Evolutionary conservation across 1,140 invertebrate species (phyloP).

Genomic region (Capitella teleta): DNA sequence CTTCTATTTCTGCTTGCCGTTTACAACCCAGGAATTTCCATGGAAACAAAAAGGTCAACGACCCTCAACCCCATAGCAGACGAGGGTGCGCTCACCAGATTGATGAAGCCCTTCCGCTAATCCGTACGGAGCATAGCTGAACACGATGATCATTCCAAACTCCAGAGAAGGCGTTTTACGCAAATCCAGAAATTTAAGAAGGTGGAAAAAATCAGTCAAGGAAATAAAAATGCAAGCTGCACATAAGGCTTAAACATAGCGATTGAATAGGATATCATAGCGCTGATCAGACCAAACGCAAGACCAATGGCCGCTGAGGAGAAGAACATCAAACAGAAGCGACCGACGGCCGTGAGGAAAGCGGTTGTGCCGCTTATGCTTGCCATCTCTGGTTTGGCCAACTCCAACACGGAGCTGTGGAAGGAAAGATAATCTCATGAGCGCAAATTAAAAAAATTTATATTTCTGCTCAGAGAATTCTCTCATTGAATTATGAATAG

Average conservation of each 20-base stretch:
- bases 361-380: slow-evolving; percentile 58
- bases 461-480: too few species aligned
- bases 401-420: slow-evolving; percentile 51
- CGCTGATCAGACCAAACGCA: slow-evolving; percentile 84
- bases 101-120: slow-evolving; percentile 92
- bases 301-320: slow-evolving; percentile 95
- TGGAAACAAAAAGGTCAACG: too few species aligned
- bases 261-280: slow-evolving; percentile 53
- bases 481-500: too few species aligned
- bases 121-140: slow-evolving; percentile 96
- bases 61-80: too few species aligned
- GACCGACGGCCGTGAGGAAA: slow-evolving; percentile 72
- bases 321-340: slow-evolving; percentile 97
- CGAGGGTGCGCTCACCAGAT: too few species aligned
- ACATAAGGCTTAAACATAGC: not conserved
- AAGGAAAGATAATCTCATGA: too few species aligned
- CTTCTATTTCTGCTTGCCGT: too few species aligned
- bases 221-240: not conserved
- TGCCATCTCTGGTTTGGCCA: slow-evolving; percentile 30
- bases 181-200: slow-evolving; percentile 88
- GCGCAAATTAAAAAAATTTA: too few species aligned
- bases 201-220: slow-evolving; percentile 25
- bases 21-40: too few species aligned
- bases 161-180: slow-evolving; percentile 95
- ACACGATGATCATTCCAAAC: slow-evolving; percentile 96